These are phyloP conservation scores for Limnephilus rhombicus DNA, from an alignment of 2,888 invertebrate species.

Conservation along the genomic window DNA sequence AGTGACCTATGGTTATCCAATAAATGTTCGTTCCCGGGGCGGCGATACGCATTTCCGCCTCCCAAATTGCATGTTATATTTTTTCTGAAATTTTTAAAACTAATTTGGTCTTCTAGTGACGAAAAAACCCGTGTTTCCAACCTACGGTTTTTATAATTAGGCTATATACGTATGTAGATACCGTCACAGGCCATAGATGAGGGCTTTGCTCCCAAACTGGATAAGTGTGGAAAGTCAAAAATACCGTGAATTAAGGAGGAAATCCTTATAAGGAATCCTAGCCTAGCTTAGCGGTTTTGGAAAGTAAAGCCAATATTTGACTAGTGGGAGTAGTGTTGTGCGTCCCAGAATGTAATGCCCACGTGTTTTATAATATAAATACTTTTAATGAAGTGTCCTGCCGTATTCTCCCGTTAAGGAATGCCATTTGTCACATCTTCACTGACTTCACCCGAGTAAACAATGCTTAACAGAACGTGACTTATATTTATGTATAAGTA, in stretches of 20 bases:
- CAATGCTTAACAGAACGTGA: neutral
- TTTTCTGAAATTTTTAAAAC: neutral
- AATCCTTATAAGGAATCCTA: neutral
- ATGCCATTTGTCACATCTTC: neutral
- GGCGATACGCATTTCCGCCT: too few relatives aligned
- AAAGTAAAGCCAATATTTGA: neutral
- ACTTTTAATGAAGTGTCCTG: neutral
- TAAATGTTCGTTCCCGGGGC: too few relatives aligned
- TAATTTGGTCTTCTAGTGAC: neutral
- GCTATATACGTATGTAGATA: neutral
- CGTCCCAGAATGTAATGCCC: neutral
- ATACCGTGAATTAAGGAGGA: neutral
- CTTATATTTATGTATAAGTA: neutral
- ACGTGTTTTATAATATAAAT: neutral
- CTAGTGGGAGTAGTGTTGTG: neutral
- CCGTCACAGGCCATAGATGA: neutral
- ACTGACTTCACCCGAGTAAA: neutral
- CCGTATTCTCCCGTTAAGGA: neutral
- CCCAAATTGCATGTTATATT: too few relatives aligned
- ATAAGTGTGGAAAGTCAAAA: neutral
- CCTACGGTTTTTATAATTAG: neutral
- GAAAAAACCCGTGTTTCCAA: neutral
- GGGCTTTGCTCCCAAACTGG: neutral
- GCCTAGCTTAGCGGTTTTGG: neutral
- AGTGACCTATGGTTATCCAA: too few relatives aligned